phyloP scores from a whole-genome alignment of 1,140 invertebrate species.

The Limonius californicus region DNA sequence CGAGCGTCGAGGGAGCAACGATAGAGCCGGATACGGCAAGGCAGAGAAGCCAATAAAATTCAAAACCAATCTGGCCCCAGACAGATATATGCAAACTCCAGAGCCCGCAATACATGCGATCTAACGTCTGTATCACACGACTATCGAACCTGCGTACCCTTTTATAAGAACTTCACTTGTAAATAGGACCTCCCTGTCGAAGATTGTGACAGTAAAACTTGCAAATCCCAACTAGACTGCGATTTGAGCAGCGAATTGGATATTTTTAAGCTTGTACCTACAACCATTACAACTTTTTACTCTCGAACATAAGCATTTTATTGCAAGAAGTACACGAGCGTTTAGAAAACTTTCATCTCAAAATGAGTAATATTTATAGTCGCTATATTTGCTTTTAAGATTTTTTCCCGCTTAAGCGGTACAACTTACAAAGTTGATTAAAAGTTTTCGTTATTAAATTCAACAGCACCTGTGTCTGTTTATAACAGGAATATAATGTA shows the following conservation, averaged over 20 bases:
- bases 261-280: constrained; percentile 2
- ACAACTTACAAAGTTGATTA: constrained; percentile 1
- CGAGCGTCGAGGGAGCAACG: constrained; percentile 19
- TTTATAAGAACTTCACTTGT: constrained; percentile 2
- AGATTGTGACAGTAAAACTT: background rate
- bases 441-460: background rate
- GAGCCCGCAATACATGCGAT: constrained; percentile 1
- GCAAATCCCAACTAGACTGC: constrained; percentile 1
- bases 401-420: background rate
- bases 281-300: too few relatives aligned
- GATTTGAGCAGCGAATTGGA: background rate
- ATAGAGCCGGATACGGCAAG: constrained; percentile 17
- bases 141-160: constrained; percentile 7
- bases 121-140: constrained; percentile 17
- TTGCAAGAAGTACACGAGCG: background rate
- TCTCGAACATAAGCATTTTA: background rate
- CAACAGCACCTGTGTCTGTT: too few relatives aligned
- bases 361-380: constrained; percentile 6
- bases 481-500: too few relatives aligned
- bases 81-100: constrained; percentile 27
- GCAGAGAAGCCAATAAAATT: constrained; percentile 25
- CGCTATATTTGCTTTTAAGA: background rate
- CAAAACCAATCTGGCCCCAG: constrained; percentile 27
- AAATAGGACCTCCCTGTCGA: background rate
- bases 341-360: constrained; percentile 1